These are phyloP conservation scores for Psilopsiagon aurifrons DNA, from an alignment of 2,113 vertebrate species.

Conservation along the genomic window DNA sequence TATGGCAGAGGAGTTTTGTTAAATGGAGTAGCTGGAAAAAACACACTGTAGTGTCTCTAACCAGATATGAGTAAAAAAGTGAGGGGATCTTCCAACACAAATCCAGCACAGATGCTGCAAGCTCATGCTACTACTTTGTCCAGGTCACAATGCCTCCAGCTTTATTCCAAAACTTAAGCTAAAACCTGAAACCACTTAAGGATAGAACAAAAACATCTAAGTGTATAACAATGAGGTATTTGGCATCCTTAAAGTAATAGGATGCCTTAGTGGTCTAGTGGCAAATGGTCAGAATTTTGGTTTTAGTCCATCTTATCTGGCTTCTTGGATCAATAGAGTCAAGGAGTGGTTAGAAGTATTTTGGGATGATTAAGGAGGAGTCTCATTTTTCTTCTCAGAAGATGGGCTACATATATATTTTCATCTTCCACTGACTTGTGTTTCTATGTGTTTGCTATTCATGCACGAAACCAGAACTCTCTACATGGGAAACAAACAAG, in stretches of 20 bases:
- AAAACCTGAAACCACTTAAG: slow-evolving; percentile 62
- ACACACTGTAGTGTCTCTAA: background rate
- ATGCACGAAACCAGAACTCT: background rate
- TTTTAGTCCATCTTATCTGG: background rate
- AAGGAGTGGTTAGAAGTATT: background rate
- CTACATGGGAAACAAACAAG: background rate
- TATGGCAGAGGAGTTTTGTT: background rate
- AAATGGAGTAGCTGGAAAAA: background rate
- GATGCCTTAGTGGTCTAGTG: background rate
- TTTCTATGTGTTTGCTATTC: background rate
- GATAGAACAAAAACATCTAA: slow-evolving; percentile 41
- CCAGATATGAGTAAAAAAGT: background rate
- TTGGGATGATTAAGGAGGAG: background rate
- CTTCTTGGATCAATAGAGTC: background rate
- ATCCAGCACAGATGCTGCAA: slow-evolving; percentile 32
- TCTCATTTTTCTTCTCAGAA: background rate
- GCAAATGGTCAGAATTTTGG: background rate
- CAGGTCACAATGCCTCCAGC: slow-evolving; percentile 9
- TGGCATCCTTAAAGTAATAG: background rate
- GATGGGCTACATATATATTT: background rate
- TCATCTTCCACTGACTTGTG: background rate
- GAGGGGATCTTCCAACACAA: slow-evolving; percentile 27
- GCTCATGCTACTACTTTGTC: background rate
- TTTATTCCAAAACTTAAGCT: slow-evolving; percentile 37
- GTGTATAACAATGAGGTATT: background rate